Conservation (phyloP, 2,113 vertebrate species). For the Indicator indicator region DNA sequence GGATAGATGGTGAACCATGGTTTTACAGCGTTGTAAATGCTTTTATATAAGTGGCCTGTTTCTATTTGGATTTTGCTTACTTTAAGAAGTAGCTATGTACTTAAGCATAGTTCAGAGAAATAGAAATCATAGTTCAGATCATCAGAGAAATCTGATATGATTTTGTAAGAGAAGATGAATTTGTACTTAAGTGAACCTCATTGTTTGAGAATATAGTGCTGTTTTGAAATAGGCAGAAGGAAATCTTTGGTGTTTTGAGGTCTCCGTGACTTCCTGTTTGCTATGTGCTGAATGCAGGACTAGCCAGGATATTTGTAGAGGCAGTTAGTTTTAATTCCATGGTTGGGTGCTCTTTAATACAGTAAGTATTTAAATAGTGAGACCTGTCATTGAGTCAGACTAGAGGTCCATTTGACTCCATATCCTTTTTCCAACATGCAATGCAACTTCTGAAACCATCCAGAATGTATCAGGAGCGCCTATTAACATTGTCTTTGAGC, state of each 20-base stretch:
- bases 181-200: neutral
- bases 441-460: neutral
- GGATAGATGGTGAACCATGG: neutral
- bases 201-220: neutral
- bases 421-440: neutral
- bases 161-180: neutral
- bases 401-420: neutral
- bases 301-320: neutral
- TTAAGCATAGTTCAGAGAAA: neutral
- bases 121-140: neutral
- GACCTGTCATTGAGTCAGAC: neutral
- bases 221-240: neutral
- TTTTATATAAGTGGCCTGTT: neutral
- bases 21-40: neutral
- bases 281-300: neutral
- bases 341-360: neutral
- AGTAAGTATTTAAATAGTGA: neutral
- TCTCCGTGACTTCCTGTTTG: neutral
- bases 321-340: neutral
- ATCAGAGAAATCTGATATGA: too few species aligned
- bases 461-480: neutral
- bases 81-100: neutral
- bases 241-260: neutral
- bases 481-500: neutral
- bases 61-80: neutral